Conservation (phyloP, 2,888 invertebrate species). For the Aethes cnicana region DNA sequence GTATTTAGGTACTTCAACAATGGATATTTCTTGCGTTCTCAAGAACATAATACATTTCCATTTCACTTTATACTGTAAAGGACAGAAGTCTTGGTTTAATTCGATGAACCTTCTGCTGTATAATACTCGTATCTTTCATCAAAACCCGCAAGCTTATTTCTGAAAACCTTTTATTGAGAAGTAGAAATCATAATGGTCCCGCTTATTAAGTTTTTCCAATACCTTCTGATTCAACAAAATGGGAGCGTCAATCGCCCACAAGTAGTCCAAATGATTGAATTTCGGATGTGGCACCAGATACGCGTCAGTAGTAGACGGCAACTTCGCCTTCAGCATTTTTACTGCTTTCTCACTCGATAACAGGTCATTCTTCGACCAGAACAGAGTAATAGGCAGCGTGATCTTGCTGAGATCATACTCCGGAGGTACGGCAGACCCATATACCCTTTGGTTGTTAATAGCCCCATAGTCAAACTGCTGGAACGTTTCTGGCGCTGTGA, state of each 20-base stretch:
- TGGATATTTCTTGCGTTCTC: no score
- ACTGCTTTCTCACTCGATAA: conserved; percentile 86
- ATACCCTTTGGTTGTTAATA: conserved; percentile 77
- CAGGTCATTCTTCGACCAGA: conserved; percentile 87
- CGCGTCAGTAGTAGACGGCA: conserved; percentile 76
- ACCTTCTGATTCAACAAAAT: conserved; percentile 81
- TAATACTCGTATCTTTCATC: background rate
- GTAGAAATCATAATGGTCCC: conserved; percentile 1
- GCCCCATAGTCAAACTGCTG: conserved; percentile 87
- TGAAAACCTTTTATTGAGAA: conserved; percentile 6
- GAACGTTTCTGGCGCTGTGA: conserved; percentile 80
- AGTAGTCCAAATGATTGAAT: conserved; percentile 89
- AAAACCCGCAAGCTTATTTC: background rate
- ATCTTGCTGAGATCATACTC: conserved; percentile 84
- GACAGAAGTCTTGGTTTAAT: background rate
- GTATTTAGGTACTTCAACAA: no score
- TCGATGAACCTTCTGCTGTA: background rate
- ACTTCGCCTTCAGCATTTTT: conserved; percentile 62
- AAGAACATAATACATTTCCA: no score
- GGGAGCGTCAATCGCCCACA: conserved; percentile 85
- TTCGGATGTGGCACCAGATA: conserved; percentile 81
- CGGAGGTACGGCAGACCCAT: conserved; percentile 82
- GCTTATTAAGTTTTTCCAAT: conserved; percentile 51
- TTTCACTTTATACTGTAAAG: background rate
- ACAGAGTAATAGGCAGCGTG: conserved; percentile 83